A percentile compares a stretch with the other conserved stretches of the same genome.
Conservation (phyloP, 2,888 invertebrate species). For the Pseudococcus jackbeardsleyi region DNA sequence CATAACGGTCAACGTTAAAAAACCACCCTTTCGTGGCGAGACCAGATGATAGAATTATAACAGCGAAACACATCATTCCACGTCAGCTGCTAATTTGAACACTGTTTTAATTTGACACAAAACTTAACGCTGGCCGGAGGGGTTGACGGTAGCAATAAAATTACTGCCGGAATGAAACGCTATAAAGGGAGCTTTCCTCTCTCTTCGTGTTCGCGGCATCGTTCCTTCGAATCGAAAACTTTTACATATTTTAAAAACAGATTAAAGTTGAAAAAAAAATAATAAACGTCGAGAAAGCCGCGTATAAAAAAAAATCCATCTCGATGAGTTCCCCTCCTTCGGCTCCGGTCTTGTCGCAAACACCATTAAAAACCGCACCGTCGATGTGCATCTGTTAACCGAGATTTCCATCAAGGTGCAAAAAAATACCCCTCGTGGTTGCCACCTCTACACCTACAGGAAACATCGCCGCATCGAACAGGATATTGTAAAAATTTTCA, state of each 20-base stretch:
- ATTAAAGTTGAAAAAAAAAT: constrained; percentile 9
- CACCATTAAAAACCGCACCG: constrained; percentile 23
- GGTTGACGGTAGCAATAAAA: background rate
- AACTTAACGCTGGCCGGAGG: background rate
- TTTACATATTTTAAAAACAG: constrained; percentile 44
- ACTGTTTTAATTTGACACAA: constrained; percentile 56
- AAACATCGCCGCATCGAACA: background rate
- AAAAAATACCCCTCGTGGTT: background rate
- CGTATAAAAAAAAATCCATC: constrained; percentile 3
- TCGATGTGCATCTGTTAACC: constrained; percentile 37
- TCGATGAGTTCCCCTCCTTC: background rate
- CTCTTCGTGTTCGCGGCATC: background rate
- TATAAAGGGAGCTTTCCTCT: background rate
- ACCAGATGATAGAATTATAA: constrained; percentile 54
- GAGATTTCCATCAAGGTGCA: constrained; percentile 29
- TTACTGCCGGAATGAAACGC: background rate
- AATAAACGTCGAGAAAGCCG: background rate
- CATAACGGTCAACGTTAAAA: constrained; percentile 29
- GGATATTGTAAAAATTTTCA: constrained; percentile 40
- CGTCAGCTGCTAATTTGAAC: constrained; percentile 54
- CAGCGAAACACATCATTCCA: constrained; percentile 54
- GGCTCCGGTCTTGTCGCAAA: background rate
- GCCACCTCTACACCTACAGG: background rate
- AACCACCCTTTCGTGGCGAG: background rate
- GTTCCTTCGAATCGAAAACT: constrained; percentile 29